These are phyloP conservation scores for Cinara cedri DNA, from an alignment of 2,888 invertebrate species.

Conservation along the genomic window DNA sequence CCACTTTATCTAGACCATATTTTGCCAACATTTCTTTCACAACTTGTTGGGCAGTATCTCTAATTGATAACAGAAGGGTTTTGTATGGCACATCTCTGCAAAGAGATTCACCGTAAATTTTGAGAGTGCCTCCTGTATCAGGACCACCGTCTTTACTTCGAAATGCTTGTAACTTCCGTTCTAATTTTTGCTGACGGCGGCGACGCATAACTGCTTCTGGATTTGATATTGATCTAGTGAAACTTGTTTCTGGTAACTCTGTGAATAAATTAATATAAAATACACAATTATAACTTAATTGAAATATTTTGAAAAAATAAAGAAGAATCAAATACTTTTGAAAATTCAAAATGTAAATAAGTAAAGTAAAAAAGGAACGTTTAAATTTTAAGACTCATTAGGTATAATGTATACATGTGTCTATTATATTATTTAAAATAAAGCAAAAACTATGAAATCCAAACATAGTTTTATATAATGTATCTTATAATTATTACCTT, in stretches of 20 bases:
- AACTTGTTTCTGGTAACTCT: conserved; percentile 97
- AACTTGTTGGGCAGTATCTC: conserved; percentile 90
- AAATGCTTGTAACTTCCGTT: conserved; percentile 94
- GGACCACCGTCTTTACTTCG: conserved; percentile 93
- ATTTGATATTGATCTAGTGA: conserved; percentile 98
- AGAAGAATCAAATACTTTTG: too few relatives aligned
- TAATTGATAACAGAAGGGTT: conserved; percentile 89
- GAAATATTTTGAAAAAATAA: too few relatives aligned
- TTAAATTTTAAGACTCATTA: too few relatives aligned
- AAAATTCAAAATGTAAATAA: too few relatives aligned
- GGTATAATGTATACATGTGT: too few relatives aligned
- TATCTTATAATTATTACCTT: too few relatives aligned
- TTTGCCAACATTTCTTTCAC: conserved; percentile 96
- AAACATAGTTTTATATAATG: too few relatives aligned
- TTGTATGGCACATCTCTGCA: conserved; percentile 98
- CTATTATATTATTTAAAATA: too few relatives aligned
- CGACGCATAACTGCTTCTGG: conserved; percentile 99
- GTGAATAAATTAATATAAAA: conserved; percentile 60
- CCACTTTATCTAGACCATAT: conserved; percentile 89
- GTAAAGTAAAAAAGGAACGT: too few relatives aligned
- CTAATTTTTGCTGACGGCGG: conserved; percentile 93
- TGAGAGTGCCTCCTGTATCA: conserved; percentile 88
- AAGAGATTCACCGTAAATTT: conserved; percentile 95
- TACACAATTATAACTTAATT: background rate
- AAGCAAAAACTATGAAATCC: too few relatives aligned